These are phyloP conservation scores for Todus mexicanus DNA, from an alignment of 2,797 vertebrate species.

Conservation along the genomic window DNA sequence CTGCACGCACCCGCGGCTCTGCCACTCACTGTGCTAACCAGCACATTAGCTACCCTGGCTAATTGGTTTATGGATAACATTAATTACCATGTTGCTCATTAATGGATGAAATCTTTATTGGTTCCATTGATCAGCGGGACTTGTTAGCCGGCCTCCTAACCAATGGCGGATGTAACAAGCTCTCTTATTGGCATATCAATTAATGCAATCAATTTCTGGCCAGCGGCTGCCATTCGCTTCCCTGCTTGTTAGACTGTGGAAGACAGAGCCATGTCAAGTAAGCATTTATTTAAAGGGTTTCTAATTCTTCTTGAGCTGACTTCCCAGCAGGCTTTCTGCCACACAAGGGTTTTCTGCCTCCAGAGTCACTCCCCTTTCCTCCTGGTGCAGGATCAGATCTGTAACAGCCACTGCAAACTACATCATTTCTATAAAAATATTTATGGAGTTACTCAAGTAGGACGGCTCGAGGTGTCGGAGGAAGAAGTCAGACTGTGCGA, in stretches of 20 bases:
- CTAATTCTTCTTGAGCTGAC: constrained; percentile 50
- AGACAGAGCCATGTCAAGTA: constrained; percentile 77
- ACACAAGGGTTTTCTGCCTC: constrained; percentile 21
- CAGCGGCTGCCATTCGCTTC: constrained; percentile 88
- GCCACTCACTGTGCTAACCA: constrained; percentile 76
- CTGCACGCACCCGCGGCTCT: constrained; percentile 14
- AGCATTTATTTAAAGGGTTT: constrained; percentile 70
- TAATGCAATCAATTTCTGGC: constrained; percentile 99
- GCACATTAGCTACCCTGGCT: constrained; percentile 82
- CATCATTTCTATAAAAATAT: constrained; percentile 10
- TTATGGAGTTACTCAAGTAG: background rate
- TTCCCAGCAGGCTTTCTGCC: constrained; percentile 49
- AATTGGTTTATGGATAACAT: constrained; percentile 99
- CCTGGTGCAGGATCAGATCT: background rate
- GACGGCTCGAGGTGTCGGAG: background rate
- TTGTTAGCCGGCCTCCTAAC: constrained; percentile 98
- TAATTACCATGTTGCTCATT: constrained; percentile 99
- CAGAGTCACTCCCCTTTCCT: background rate
- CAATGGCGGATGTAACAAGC: constrained; percentile 99
- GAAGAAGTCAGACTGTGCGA: background rate
- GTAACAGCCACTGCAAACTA: background rate
- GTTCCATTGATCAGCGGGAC: constrained; percentile 98
- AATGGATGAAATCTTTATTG: constrained; percentile 99
- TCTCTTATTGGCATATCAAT: constrained; percentile 99
- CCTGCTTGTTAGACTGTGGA: constrained; percentile 69